Conservation (phyloP, 2,113 vertebrate genomes). For the Chaetorhynchus papuensis region DNA sequence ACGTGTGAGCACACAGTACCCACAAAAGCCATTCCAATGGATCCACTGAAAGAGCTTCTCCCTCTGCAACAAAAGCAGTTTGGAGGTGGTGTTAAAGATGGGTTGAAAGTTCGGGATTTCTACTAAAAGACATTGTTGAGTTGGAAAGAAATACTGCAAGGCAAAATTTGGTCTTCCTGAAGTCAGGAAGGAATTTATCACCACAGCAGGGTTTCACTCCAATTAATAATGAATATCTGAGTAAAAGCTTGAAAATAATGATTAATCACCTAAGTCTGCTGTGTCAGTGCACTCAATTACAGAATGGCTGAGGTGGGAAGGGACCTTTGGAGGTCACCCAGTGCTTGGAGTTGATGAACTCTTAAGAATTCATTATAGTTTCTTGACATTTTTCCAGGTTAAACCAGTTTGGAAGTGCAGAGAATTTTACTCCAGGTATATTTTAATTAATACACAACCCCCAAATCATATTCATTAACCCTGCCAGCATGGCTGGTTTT, state of each 20-base stretch:
- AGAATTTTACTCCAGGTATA: not conserved
- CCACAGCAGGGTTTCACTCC: not conserved
- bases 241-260: not conserved
- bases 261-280: not conserved
- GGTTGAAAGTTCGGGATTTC: not conserved
- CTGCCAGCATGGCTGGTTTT: not conserved
- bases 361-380: not conserved
- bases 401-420: not conserved
- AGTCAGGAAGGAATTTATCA: not conserved
- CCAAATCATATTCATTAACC: not conserved
- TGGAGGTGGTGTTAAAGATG: not conserved
- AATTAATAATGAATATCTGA: not conserved
- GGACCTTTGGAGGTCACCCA: not conserved
- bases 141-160: not conserved
- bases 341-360: not conserved
- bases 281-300: not conserved
- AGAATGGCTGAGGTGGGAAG: not conserved
- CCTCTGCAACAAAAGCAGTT: slow-evolving; percentile 68
- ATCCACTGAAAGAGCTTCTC: slow-evolving; percentile 15
- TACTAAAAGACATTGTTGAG: not conserved
- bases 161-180: not conserved
- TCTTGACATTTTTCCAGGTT: not conserved
- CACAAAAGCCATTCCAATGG: slow-evolving; percentile 86
- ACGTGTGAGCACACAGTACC: slow-evolving; percentile 77
- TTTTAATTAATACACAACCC: not conserved